Base-by-base conservation (phyloP, 2,888 invertebrate species). In the Cantharis rustica region DNA sequence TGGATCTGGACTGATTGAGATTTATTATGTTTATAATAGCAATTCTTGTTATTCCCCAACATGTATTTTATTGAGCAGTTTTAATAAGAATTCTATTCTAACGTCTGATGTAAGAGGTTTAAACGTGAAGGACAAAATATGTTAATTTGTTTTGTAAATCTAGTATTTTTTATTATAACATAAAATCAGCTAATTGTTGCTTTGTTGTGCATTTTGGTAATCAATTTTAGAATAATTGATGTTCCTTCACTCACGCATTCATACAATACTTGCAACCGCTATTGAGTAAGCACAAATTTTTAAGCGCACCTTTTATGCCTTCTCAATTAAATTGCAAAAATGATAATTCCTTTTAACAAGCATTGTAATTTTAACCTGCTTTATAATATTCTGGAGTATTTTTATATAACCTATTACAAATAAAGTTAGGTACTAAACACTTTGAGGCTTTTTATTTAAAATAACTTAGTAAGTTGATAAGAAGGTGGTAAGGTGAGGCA, bases 401-500 rank as follows among this genome's bases (percentile, higher is more conserved):
- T 47, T 47, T 47, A n/a, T 47, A 47, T 13, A 47, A 47, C n/a
- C n/a, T 47, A n/a, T 47, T 31, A 62, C 23, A 15, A 71, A 62
- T 71, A 71, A 71, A 71, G 71, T 63, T 27, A 11, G 26, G 10
- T 62, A 62, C 23, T 20, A 15, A 26, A 16, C 15, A 62, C 16
- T 16, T 26, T n/a, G 63, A 61, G 7, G 47, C 47, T 47, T 47
- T 47, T 47, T 47, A 47, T 47, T 47, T 47, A n/a, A n/a, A 47
- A n/a, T 47, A 47, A 47, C 47, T 47, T 47, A 47, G 47, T n/a
- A 47, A 47, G 16, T 63, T 63, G 10, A 63, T n/a, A 76, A 79
- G 71, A 76, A 76, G 85, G 87, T 85, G 85, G 85, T 83, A 82
- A 82, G 83, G 84, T 82, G 84, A 83, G 85, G 84, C 83, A 84